Base-by-base conservation (phyloP, 2,113 vertebrate species). In the Uria lomvia region DNA sequence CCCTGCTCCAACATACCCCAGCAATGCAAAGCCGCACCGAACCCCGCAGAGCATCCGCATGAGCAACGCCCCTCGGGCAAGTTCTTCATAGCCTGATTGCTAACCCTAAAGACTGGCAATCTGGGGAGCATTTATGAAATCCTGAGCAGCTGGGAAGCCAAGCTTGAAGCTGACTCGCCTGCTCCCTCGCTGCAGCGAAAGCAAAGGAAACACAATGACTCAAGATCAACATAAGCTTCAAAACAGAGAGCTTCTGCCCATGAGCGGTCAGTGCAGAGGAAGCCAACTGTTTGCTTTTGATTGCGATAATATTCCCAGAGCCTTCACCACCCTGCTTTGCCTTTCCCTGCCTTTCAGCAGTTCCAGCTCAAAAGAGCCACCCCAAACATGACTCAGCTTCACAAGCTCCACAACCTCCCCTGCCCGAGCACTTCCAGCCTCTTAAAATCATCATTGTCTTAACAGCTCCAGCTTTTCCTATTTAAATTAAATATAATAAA, bases 111-210 rank as follows among this genome's bases (percentile, higher is more conserved):
- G 29, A 60, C 24, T 70, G 45, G 38, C 27, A 50, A 82, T 49
- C 18, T 62, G 3, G 40, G 36, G 30, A 80, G 45, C 29, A 86
- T 68, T 72, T 55, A 49, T 27, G 24, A 75, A 34, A 82, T 34
- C 58, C 59, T 81, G 65, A 86, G 52, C 29, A 82, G 53, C 40
- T 82, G 30, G 49, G 32, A 93, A 86, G 59, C 42, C 72, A 83
- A 80, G 58, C 38, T 4, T 36, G 76, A 42, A 50, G 18, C 19
- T n/a, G 18, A 73, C 29, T 65, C 56, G 56, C 50, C 76, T 23
- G 8, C 42, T 59, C 14, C 68, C 45, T 62, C 0, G 0, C 52
- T 71, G 55, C 67, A 74, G 75, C 1, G 1, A 68, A 86, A 76
- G 63, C 49, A 76, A 89, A 88, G 38, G 38, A 73, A 93, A 73